Base-by-base conservation (phyloP, 2,888 invertebrate species). In the Philopedon plagiatum region DNA sequence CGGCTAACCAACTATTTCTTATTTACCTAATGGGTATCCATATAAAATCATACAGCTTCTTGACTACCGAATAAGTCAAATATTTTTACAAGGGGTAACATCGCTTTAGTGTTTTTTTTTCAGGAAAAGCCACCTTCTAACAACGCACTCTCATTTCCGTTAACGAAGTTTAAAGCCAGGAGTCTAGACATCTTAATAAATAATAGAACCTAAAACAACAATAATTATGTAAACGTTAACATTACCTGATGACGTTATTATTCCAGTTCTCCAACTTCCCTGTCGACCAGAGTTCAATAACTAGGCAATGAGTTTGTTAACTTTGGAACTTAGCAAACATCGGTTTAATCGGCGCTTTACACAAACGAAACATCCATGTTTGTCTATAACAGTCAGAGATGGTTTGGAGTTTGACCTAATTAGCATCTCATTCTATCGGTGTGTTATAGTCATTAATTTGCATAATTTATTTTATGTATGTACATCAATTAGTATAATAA, bases 231-330 rank as follows among this genome's bases (percentile, higher is more conserved):
- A n/a, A n/a, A n/a, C 5, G 19, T 5, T 34, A 9, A 34, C 34
- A 34, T 5, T 34, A 34, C 34, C 34, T 34, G n/a, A n/a, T 29
- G 7, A 29, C 29, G 7, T 34, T 9, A 46, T 23, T 11, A 46
- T 46, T 46, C 23, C n/a, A 46, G 46, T 5, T 21, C 23, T 46
- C 23, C 23, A n/a, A n/a, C 21, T 21, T 46, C 23, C 46, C 9
- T 46, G 23, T 21, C 46, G 23, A 46, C 46, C 21, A 46, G 21
- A 29, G 37, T 37, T 5, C 19, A 13, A 19, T 57, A 57, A 21
- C 5, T 21, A 9, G 32, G 5, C 29, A 37, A 57, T n/a, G 57
- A 37, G 57, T 57, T 57, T 57, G 57, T 57, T 57, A 37, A 57
- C 57, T 57, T 13, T 57, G 18, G 34, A 19, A 11, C n/a, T 19